These are phyloP conservation scores for Hermetia illucens DNA, from an alignment of 1,140 invertebrate genomes.

Conservation along the genomic window DNA sequence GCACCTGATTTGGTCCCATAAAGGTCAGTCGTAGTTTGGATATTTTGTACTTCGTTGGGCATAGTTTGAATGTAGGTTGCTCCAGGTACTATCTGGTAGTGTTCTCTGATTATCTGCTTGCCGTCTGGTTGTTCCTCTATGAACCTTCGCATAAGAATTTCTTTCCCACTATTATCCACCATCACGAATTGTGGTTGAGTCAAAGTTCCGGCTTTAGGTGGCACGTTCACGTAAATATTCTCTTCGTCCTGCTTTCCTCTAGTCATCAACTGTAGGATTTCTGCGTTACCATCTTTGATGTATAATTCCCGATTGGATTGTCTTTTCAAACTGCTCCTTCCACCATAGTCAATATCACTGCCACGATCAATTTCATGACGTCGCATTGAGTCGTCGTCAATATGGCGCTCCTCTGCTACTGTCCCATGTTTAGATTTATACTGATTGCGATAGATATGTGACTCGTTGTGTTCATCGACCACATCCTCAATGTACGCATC, in stretches of 20 bases:
- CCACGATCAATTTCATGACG: conserved; percentile 60
- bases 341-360: conserved; percentile 43
- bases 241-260: conserved; percentile 43
- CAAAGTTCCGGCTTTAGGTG: conserved; percentile 35
- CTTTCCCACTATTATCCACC: conserved; percentile 54
- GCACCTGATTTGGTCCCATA: conserved; percentile 27
- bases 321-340: conserved; percentile 20
- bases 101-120: conserved; percentile 34
- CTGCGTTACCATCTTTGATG: conserved; percentile 67
- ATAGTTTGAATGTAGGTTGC: conserved; percentile 22
- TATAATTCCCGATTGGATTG: conserved; percentile 46
- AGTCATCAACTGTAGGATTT: conserved; percentile 64
- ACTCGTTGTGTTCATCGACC: conserved; percentile 34
- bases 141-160: conserved; percentile 62
- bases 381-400: conserved; percentile 52
- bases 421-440: conserved; percentile 32
- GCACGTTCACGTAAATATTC: conserved; percentile 43
- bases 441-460: no score
- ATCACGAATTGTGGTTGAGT: conserved; percentile 44
- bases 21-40: conserved; percentile 26
- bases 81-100: conserved; percentile 36
- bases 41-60: conserved; percentile 25
- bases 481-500: conserved; percentile 44
- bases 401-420: conserved; percentile 25
- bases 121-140: conserved; percentile 61